Percentiles rank a stretch among this genome's conserved stretches.
These are phyloP conservation scores for Chymomyza fuscimana DNA, from an alignment of 2,888 invertebrate species.

Conservation along the genomic window DNA sequence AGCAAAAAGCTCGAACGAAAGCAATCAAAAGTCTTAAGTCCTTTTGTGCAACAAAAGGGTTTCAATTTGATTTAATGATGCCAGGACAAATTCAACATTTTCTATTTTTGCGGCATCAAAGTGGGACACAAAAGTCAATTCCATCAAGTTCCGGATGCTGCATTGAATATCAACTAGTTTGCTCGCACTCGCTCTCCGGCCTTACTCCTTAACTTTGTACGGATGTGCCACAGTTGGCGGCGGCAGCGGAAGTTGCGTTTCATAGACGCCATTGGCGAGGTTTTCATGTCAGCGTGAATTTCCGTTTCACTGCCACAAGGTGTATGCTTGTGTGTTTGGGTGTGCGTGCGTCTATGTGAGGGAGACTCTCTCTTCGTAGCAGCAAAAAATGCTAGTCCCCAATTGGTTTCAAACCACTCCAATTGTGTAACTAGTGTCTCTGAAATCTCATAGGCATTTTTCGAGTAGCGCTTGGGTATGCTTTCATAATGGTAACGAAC, in stretches of 20 bases:
- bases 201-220: constrained; percentile 53
- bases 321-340: constrained; percentile 12
- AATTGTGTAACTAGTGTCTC: no score
- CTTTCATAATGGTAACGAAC: no score
- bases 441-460: no score
- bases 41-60: constrained; percentile 62
- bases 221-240: constrained; percentile 24
- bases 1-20: constrained; percentile 22
- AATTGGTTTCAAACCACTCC: no score
- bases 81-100: constrained; percentile 64
- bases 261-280: constrained; percentile 64
- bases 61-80: constrained; percentile 73
- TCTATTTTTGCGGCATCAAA: constrained; percentile 18
- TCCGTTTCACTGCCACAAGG: constrained; percentile 61
- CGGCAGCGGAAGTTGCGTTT: constrained; percentile 60
- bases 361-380: no score
- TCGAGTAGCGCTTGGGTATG: no score
- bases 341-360: constrained; percentile 11
- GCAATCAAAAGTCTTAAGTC: constrained; percentile 64
- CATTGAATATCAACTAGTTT: constrained; percentile 70
- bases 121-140: constrained; percentile 64
- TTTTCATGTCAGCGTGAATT: constrained; percentile 72
- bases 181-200: constrained; percentile 20
- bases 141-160: constrained; percentile 71
- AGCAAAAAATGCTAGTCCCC: no score